A percentile compares a stretch with the other conserved stretches of the same genome.
Conservation (phyloP, 2,113 vertebrate genomes). For the Tachycineta bicolor region DNA sequence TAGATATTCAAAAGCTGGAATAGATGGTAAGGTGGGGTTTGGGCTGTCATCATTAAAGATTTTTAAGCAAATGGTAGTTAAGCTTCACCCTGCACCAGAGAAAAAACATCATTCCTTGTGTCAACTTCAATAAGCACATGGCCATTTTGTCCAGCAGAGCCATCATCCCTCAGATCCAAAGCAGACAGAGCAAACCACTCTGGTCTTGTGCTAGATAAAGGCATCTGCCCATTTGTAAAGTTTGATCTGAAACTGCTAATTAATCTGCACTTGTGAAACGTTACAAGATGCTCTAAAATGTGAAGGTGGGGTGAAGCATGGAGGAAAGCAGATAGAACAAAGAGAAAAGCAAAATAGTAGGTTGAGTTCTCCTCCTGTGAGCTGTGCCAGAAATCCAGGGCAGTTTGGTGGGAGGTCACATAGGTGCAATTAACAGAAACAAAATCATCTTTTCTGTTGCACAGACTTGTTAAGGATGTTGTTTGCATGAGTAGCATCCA, state of each 20-base stretch:
- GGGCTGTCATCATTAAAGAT: neutral
- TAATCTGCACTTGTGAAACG: neutral
- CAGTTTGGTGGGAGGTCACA: neutral
- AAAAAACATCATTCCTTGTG: neutral
- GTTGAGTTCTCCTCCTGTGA: neutral
- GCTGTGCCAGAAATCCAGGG: neutral
- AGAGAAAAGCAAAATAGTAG: neutral
- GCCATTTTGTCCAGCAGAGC: neutral
- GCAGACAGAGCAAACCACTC: neutral
- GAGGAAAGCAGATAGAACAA: neutral
- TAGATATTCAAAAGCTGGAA: neutral
- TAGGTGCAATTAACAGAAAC: neutral
- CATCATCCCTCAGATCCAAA: neutral
- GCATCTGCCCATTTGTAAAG: neutral
- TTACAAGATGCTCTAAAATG: neutral
- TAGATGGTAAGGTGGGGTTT: neutral
- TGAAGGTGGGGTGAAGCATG: neutral
- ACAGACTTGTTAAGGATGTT: neutral
- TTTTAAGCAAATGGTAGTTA: neutral
- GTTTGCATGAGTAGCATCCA: neutral
- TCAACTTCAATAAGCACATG: neutral
- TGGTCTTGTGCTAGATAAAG: neutral
- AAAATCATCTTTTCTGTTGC: neutral
- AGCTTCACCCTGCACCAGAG: neutral
- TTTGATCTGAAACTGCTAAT: neutral